These are phyloP conservation scores for Melieria omissa DNA, from an alignment of 2,888 invertebrate species.

Conservation along the genomic window DNA sequence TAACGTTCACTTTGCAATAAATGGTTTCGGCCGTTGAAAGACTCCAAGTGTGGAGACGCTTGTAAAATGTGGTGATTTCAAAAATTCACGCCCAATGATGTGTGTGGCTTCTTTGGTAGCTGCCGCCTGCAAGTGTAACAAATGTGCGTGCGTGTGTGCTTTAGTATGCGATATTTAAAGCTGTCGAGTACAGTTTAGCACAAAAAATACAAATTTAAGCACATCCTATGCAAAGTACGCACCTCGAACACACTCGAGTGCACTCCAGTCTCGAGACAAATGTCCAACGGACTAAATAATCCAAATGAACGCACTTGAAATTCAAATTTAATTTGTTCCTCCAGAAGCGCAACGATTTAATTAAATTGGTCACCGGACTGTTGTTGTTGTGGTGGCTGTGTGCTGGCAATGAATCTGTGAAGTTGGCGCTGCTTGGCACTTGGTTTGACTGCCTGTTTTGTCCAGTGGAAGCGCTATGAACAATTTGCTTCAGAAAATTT, in stretches of 20 bases:
- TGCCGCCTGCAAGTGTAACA: too few relatives aligned
- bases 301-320: not conserved
- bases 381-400: too few relatives aligned
- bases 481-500: not conserved
- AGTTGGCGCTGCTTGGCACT: not conserved
- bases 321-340: not conserved
- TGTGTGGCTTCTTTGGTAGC: not conserved
- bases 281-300: not conserved
- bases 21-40: not conserved
- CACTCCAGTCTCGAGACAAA: not conserved
- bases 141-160: too few relatives aligned
- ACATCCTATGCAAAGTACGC: too few relatives aligned
- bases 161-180: not conserved
- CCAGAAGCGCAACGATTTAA: too few relatives aligned
- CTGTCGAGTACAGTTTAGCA: slow-evolving; percentile 4
- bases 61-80: not conserved
- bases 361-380: too few relatives aligned
- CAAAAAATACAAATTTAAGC: not conserved
- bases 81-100: not conserved
- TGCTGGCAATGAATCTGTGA: not conserved
- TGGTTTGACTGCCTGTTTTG: not conserved
- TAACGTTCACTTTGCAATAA: not conserved
- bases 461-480: not conserved
- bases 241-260: not conserved
- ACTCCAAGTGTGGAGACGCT: not conserved